Evolutionary conservation across 64 coral and sea anemone genomes (phyloP).

Genomic region (Montipora foliosa): DNA sequence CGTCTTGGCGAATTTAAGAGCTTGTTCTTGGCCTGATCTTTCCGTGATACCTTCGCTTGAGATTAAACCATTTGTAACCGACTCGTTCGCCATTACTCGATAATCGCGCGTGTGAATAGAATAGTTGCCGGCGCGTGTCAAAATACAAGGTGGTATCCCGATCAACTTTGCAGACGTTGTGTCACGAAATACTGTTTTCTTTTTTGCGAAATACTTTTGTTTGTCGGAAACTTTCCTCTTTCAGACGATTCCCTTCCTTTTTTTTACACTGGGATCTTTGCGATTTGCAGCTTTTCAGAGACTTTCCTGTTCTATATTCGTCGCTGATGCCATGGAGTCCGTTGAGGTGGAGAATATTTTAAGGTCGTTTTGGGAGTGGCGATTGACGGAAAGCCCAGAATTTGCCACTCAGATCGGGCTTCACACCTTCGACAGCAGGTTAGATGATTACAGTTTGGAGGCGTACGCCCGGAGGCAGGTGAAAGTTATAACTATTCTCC

Average conservation of each 20-base stretch:
- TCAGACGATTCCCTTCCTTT: background rate
- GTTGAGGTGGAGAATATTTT: slow-evolving; percentile 85
- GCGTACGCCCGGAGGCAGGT: slow-evolving; percentile 76
- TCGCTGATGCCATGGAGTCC: slow-evolving; percentile 35
- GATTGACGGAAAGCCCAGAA: slow-evolving; percentile 79
- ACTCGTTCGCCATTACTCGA: slow-evolving; percentile 40
- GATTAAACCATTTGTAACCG: background rate
- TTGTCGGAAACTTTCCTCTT: too few relatives aligned
- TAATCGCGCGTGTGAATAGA: background rate
- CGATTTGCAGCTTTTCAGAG: background rate
- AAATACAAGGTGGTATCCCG: background rate
- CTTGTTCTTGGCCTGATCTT: slow-evolving; percentile 47
- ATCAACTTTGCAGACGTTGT: slow-evolving; percentile 39
- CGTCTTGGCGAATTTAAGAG: slow-evolving; percentile 71
- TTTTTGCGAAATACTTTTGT: too few relatives aligned
- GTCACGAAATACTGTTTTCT: background rate
- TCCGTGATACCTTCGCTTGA: slow-evolving; percentile 21
- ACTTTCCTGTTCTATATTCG: background rate
- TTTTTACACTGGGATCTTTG: background rate
- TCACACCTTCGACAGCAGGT: slow-evolving; percentile 58
- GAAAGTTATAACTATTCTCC: background rate
- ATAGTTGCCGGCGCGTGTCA: background rate
- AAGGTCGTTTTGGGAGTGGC: slow-evolving; percentile 91
- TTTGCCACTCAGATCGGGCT: slow-evolving; percentile 87
- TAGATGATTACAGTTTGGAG: slow-evolving; percentile 72